Base-by-base conservation (phyloP, 2,797 vertebrate species). In the Channallabes apus region DNA sequence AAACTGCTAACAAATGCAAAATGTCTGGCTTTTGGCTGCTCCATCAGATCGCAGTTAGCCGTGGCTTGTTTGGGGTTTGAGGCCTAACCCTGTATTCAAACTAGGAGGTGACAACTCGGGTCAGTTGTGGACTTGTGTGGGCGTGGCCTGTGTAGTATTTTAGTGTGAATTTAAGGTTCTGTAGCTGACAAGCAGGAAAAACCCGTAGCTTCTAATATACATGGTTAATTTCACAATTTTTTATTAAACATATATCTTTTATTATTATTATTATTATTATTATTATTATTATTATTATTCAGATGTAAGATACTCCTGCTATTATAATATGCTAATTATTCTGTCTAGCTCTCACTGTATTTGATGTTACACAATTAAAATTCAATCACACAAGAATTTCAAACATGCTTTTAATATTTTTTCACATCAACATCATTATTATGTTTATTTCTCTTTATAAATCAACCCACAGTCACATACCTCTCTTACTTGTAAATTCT, bases 401-500 rank as follows among this genome's bases (percentile, higher is more conserved):
- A 78, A 38, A 77, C 4, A 59, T 59, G 9, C 24, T 58, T 56
- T 84, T 35, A 72, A 51, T 85, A 62, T 71, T 71, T 78, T 59
- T 68, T 38, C 18, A 35, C 54, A 27, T 67, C 80, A 82, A 68
- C 84, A 85, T 78, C 58, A 32, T 79, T 51, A 56, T 18, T 24
- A 35, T 80, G 1, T 4, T 51, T 78, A 79, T 56, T 27, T 17
- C 15, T 56, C 27, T 58, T 58, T 32, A 20, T 38, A 6, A 35
- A 35, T 88, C 82, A 85, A 79, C 77, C 73, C 82, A 85, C 3
- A 69, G 77, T 86, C 69, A 67, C 35, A 86, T 56, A 27, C 27
- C 29, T 59, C 41, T 67, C 54, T 79, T 8, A 51, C 54, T 14
- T 51, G 9, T 35, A n/a, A 83, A 20, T 11, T 1, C 83, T 80